Evolutionary conservation across 2,113 vertebrate genomes (phyloP), one percentile per base, ranked within the genome.

Genomic region (Emydura subglobosa): DNA sequence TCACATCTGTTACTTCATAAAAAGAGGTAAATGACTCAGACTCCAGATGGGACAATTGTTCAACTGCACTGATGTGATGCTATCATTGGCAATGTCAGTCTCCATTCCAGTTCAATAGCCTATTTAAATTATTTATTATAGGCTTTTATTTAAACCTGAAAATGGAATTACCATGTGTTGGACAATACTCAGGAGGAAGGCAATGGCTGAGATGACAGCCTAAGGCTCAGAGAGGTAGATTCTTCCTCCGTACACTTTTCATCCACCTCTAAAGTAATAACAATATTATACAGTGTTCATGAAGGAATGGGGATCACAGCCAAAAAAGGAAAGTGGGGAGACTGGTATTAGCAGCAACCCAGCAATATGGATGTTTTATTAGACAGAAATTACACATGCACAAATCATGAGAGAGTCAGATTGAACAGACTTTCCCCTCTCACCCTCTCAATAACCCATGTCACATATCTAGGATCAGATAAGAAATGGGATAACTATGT

Each of bases 301-400:
- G 25, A 50, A 74, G 13, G 2, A 87, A 50, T 24, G 53, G 25
- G 24, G 85, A 79, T 39, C 25, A 68, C 1, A 2, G 8, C n/a
- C 11, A 39, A 42, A 31, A 54, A 86, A 29, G 42, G 39, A 68
- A 85, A 81, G 4, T 1, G 4, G 2, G 3, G 6, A 82, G 14
- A 80, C 1, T 0, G 0, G 21, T 42, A 79, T 6, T 25, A 92
- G 42, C 0, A 0, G 13, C 68, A 25, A 22, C 27, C 31, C 76
- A 83, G 13, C 44, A 86, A 78, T 5, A 50, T 4, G 8, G 12
- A 79, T 21, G 7, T n/a, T 89, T 65, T 19, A 21, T 55, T 24
- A 61, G 3, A 82, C 25, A 86, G 65, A 65, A 94, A 55, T 57
- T 79, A 39, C 42, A 78, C 25, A 19, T 34, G 34, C 31, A 68